Base-by-base conservation (phyloP, 2,113 vertebrate genomes). In the Corythornis cristatus region DNA sequence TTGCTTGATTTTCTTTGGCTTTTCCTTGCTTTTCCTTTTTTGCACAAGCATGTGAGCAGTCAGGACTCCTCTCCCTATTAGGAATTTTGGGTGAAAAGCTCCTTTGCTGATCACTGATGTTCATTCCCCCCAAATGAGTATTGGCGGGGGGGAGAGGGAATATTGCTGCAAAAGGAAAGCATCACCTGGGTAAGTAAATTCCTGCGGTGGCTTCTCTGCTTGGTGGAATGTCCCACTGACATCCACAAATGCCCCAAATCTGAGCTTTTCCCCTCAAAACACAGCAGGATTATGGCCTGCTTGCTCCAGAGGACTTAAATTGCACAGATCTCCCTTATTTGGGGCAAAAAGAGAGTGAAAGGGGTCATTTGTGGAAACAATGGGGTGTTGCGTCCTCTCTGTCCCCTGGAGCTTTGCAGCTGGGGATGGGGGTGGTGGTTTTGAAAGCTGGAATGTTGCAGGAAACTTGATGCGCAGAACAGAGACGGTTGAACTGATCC, bases 261-360 rank as follows among this genome's bases (percentile, higher is more conserved):
- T 0, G n/a, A 46, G 33, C 45, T 31, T 78, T n/a, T 0, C 65
- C 16, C 33, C 58, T 53, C 33, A 4, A 28, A 92, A 72, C 21
- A 17, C 66, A 26, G 26, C 46, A 26, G 56, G 26, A 26, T 4
- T 2, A 11, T 42, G 45, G 7, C 65, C 14, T 17, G 70, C 3
- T 53, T 45, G 16, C 51, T 66, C 17, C 12, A 18, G 54, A 76
- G 19, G 33, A 80, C 22, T 42, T 11, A 28, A 70, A 57, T 80
- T 23, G 0, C 0, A 0, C 53, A 23, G 53, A 65, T 13, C 66
- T 0, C 1, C 6, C 33, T 3, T 23, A 3, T 68, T 90, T 42
- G 23, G 57, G 67, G 54, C 6, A 40, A 19, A 56, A 37, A 46
- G 22, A 3, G 15, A 19, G 37, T 42, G 57, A 31, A 2, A 82